phyloP scores from a whole-genome alignment of 1,140 invertebrate genomes.

The Riptortus pedestris region DNA sequence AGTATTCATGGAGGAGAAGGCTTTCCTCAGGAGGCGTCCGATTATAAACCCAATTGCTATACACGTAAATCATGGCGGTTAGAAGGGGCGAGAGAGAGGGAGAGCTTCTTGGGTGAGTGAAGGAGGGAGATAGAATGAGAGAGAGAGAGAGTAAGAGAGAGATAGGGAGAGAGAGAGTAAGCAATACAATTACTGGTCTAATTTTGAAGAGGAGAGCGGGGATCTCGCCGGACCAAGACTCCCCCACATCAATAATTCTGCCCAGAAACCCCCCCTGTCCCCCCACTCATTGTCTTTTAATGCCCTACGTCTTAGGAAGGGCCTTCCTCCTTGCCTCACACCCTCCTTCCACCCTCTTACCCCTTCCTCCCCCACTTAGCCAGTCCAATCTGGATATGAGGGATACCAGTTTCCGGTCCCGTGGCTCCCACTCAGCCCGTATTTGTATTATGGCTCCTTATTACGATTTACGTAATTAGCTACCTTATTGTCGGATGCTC shows the following conservation, averaged over 20 bases:
- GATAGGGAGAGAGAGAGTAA: constrained; percentile 3
- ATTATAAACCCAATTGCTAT: background rate
- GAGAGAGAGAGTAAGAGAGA: constrained; percentile 1
- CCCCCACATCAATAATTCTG: background rate
- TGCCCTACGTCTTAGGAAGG: background rate
- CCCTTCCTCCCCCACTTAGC: background rate
- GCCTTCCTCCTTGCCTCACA: background rate
- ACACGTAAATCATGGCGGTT: background rate
- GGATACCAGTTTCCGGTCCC: too few relatives aligned
- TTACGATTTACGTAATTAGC: too few relatives aligned
- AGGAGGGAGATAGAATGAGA: background rate
- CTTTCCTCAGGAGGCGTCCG: background rate
- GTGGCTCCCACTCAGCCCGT: too few relatives aligned
- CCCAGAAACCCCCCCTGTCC: background rate
- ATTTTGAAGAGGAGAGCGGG: background rate
- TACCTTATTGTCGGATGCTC: too few relatives aligned
- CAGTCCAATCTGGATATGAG: too few relatives aligned
- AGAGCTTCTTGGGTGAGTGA: background rate
- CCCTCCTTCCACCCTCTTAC: background rate
- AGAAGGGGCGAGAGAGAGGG: background rate
- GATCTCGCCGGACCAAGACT: background rate
- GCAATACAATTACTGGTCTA: constrained; percentile 5
- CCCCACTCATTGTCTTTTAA: background rate
- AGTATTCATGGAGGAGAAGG: background rate
- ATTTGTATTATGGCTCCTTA: too few relatives aligned